These are phyloP conservation scores for Digitonthophagus gazella DNA, from an alignment of 2,888 invertebrate species.

Conservation along the genomic window DNA sequence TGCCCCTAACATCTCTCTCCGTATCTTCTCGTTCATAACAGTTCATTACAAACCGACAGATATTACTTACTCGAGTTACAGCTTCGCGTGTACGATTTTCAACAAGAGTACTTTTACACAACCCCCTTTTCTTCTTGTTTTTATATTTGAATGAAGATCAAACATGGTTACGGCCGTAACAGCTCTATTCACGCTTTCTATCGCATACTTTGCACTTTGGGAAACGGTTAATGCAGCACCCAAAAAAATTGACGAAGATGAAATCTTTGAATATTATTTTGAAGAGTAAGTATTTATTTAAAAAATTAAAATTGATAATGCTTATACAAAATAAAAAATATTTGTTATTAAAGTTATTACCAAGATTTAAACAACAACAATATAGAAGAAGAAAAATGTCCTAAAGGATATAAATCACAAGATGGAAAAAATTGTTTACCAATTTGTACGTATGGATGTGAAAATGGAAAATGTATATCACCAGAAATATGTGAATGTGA, in stretches of 20 bases:
- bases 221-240: background rate
- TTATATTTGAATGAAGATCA: background rate
- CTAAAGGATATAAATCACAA: background rate
- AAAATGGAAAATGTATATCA: slow-evolving; percentile 6
- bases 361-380: background rate
- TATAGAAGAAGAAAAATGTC: slow-evolving; percentile 5
- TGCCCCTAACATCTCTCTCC: background rate
- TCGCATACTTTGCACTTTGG: background rate
- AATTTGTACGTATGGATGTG: slow-evolving; percentile 6
- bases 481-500: slow-evolving; percentile 1
- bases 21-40: background rate
- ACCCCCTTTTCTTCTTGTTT: background rate
- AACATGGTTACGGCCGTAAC: background rate
- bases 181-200: background rate
- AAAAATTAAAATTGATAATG: background rate
- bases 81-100: background rate
- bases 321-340: too few species aligned
- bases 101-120: background rate
- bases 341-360: background rate
- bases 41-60: too few species aligned
- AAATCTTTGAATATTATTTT: background rate
- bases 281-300: background rate
- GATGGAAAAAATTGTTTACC: slow-evolving; percentile 1
- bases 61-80: too few species aligned
- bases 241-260: background rate